Base-by-base conservation (phyloP, 2,113 vertebrate species). In the Brachyhypopomus occidentalis region DNA sequence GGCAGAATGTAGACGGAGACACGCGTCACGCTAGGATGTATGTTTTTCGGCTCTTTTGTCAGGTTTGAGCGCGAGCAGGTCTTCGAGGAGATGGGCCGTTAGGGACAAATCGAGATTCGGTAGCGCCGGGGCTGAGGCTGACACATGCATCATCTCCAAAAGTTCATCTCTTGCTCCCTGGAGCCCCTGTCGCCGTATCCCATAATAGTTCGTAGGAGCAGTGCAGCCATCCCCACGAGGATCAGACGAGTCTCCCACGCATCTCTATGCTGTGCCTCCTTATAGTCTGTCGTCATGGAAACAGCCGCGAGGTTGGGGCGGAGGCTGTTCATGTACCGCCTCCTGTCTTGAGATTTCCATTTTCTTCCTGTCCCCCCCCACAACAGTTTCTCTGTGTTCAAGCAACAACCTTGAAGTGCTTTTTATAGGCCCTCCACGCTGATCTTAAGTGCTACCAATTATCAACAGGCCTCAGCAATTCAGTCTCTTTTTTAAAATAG, bases 221-320 rank as follows among this genome's bases (percentile, higher is more conserved):
- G 84, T 84, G 88, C 79, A 52, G 75, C n/a, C 17, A 25, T 41
- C 74, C 66, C 22, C 11, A 52, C 1, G 62, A 58, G 69, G 48
- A 77, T 56, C 20, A 9, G 75, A 74, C 81, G 85, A 80, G 75
- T 81, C 84, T 85, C 88, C 84, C 72, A 88, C 83, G 2, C 85
- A 84, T 59, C 11, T 25, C 60, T 66, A 75, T 19, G 36, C 67
- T 8, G 27, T 30, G 25, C 38, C 64, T 83, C 70, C 73, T 89
- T 88, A 83, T 79, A 84, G 85, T 80, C 11, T 78, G 87, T 89
- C 88, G 34, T 89, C 85, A 90, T 90, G 78, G 90, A 75, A 89
- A 93, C 88, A 67, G 19, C 60, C 34, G 81, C 81, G 78, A 84
- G 81, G 75, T 77, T 64, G 69, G 70, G 79, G 67, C 45, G 69